phyloP scores from a whole-genome alignment of 2,113 vertebrate genomes.

The Symphodus melops region DNA sequence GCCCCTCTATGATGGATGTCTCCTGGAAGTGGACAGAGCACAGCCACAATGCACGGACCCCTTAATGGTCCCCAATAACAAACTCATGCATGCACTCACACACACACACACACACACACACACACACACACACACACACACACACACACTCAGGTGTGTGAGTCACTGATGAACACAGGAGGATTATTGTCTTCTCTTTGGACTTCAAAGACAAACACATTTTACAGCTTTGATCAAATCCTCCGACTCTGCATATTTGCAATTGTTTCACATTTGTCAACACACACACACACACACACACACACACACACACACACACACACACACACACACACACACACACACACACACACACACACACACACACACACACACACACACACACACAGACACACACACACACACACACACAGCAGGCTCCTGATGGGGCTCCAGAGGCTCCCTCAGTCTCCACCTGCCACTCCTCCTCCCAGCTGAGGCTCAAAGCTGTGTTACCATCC shows the following conservation, averaged over 20 bases:
- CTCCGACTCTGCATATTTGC: slow-evolving; percentile 51
- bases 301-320: too few species aligned
- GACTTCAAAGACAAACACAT: neutral
- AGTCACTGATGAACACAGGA: slow-evolving; percentile 12
- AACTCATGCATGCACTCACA: slow-evolving; percentile 51
- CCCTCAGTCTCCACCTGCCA: slow-evolving; percentile 82
- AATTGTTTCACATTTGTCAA: slow-evolving; percentile 74
- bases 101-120: slow-evolving; percentile 21
- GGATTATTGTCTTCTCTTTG: slow-evolving; percentile 19
- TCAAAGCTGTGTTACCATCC: slow-evolving; percentile 65
- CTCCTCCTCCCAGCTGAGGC: slow-evolving; percentile 80
- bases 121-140: slow-evolving; percentile 27
- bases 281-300: slow-evolving; percentile 14
- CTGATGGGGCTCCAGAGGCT: slow-evolving; percentile 78
- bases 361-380: neutral
- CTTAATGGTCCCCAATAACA: slow-evolving; percentile 75
- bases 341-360: slow-evolving; percentile 44
- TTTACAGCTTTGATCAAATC: slow-evolving; percentile 42
- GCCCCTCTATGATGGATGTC: slow-evolving; percentile 83
- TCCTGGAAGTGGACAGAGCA: slow-evolving; percentile 83
- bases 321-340: too few species aligned
- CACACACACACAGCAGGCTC: slow-evolving; percentile 63
- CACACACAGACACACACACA: too few species aligned
- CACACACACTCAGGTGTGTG: slow-evolving; percentile 36
- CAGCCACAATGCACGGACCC: slow-evolving; percentile 77